Evolutionary conservation across 2,888 invertebrate genomes (phyloP).

Genomic region (Acronicta psi): DNA sequence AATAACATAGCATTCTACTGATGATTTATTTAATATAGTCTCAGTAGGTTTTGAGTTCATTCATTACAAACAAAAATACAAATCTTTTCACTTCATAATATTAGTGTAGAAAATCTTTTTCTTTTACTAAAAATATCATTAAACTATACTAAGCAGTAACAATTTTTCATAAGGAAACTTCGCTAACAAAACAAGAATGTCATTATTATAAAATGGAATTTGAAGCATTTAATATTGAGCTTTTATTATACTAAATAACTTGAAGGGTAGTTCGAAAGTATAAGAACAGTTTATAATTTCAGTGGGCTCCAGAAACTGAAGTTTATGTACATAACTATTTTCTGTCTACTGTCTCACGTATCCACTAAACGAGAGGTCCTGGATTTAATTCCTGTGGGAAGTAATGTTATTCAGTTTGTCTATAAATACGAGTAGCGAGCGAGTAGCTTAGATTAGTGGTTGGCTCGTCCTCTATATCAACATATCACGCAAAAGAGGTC

Average conservation of each 20-base stretch:
- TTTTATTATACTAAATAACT: constrained; percentile 11
- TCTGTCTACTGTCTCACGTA: not conserved
- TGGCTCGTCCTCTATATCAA: no score
- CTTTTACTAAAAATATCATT: not conserved
- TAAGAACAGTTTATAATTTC: not conserved
- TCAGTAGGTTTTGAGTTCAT: no score
- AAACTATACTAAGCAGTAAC: not conserved
- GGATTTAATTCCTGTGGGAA: no score
- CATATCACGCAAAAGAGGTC: no score
- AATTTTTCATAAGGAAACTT: not conserved
- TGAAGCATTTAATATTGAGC: constrained; percentile 8
- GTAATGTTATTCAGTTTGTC: no score
- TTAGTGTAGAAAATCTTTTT: not conserved
- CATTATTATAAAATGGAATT: not conserved
- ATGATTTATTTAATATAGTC: no score
- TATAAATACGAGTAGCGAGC: no score
- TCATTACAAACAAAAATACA: no score
- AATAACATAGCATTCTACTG: no score
- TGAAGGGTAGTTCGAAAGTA: constrained; percentile 9
- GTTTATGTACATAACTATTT: not conserved
- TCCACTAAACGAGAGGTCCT: no score
- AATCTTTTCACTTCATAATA: no score
- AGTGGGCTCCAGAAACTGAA: not conserved
- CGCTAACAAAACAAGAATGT: not conserved
- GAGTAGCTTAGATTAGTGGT: no score